Evolutionary conservation across 2,797 vertebrate genomes (phyloP), one percentile per base, ranked within the genome.

Genomic region (Chromobotia macracanthus): DNA sequence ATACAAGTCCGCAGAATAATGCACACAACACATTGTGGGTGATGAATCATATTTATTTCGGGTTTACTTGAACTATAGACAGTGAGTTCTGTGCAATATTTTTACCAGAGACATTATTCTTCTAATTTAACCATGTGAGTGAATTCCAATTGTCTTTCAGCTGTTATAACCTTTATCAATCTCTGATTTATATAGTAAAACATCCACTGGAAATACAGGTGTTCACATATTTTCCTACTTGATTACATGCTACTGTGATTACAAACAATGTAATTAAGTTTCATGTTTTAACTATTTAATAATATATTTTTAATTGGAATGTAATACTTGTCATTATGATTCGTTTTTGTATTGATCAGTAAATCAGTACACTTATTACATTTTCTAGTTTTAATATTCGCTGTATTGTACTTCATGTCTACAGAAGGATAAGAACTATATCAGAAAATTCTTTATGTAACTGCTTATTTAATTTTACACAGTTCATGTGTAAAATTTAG

Each of bases 81-180:
- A 95, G 97, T 95, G 97, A 97, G 96, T 95, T 97, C 97, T 96
- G 98, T 99, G 97, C 98, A 99, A 99, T 99, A 98, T 95, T 97
- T 94, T 95, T 96, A 96, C 94, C 95, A 95, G 95, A 94, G 91
- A 91, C 87, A 90, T 97, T 97, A 93, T 96, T 95, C 95, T 96
- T 94, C 95, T 96, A 95, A 96, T 95, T n/a, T n/a, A n/a, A n/a
- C 96, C 96, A 58, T n/a, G n/a, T n/a, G n/a, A n/a, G n/a, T 64
- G 55, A 68, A 50, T 80, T 41, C 46, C 65, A 80, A 50, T 31
- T 61, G 10, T 60, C 51, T 35, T 72, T 61, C 58, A 67, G 72
- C 44, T 72, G 31, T 79, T 46, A 64, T 38, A 64, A 65, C 38
- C 25, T 63, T 70, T 73, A 96, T 96, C 94, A 96, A 96, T 94